Conservation (phyloP, 2,888 invertebrate species). For the Apamea sordens region DNA sequence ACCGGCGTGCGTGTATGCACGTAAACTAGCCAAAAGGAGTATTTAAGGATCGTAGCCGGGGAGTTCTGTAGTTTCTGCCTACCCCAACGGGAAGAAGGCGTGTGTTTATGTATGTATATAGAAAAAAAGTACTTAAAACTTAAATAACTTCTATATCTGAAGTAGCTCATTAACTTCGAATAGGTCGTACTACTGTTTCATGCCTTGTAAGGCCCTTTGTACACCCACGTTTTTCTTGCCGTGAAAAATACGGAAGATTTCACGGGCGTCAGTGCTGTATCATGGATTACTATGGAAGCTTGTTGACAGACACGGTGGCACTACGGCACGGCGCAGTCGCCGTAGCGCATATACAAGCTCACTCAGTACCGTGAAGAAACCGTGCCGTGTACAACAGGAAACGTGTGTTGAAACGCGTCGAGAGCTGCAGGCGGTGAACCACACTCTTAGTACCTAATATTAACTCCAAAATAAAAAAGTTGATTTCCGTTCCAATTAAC, state of each 20-base stretch:
- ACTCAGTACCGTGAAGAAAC: not conserved
- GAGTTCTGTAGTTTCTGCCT: not conserved
- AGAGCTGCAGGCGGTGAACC: constrained; percentile 28
- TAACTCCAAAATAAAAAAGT: constrained; percentile 23
- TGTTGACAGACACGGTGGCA: not conserved
- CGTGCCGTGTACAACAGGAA: not conserved
- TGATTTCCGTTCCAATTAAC: constrained; percentile 16
- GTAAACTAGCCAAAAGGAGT: not conserved
- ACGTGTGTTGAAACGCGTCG: constrained; percentile 16
- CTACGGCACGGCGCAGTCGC: not conserved
- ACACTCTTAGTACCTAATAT: constrained; percentile 16
- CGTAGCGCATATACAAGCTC: not conserved
- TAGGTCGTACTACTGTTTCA: constrained; percentile 18
- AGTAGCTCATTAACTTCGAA: constrained; percentile 13
- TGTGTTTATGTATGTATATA: not conserved
- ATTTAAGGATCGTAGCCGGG: not conserved
- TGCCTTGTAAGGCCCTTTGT: not conserved
- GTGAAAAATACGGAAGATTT: not conserved
- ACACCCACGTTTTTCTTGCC: not conserved
- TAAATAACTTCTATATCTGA: not conserved
- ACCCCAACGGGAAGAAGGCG: not conserved
- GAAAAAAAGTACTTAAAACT: not conserved
- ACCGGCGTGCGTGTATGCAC: not conserved
- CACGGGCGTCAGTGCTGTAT: not conserved
- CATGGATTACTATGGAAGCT: not conserved